phyloP scores from a whole-genome alignment of 2,888 invertebrate genomes.

The Eupithecia tripunctaria region DNA sequence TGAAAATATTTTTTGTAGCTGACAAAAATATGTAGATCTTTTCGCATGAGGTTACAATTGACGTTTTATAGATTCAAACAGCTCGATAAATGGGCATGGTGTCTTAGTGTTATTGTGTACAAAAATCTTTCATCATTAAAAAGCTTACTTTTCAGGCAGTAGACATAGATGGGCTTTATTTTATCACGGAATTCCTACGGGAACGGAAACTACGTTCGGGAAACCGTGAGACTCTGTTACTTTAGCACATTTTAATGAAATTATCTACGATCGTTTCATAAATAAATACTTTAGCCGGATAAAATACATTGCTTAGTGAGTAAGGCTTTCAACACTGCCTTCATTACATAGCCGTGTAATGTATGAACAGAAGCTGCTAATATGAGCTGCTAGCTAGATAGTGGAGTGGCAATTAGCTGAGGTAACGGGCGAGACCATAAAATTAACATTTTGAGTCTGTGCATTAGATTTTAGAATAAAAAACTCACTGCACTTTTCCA shows the following conservation, averaged over 20 bases:
- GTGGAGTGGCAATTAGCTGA: slow-evolving; percentile 47
- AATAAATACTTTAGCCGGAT: neutral
- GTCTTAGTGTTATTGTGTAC: no score
- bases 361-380: neutral
- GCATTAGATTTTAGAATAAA: neutral
- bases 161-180: no score
- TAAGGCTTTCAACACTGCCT: neutral
- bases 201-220: no score
- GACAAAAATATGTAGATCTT: neutral
- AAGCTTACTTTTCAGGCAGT: no score
- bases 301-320: neutral
- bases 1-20: neutral
- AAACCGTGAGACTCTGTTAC: no score
- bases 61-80: no score
- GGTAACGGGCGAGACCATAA: neutral
- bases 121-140: no score
- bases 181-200: no score
- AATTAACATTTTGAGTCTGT: slow-evolving; percentile 11
- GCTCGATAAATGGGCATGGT: no score
- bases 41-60: no score
- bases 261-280: no score
- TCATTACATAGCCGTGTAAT: neutral
- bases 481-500: neutral
- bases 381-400: slow-evolving; percentile 17
- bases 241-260: no score